Conservation (phyloP, 2,113 vertebrate genomes). For the Tupaia chinensis region DNA sequence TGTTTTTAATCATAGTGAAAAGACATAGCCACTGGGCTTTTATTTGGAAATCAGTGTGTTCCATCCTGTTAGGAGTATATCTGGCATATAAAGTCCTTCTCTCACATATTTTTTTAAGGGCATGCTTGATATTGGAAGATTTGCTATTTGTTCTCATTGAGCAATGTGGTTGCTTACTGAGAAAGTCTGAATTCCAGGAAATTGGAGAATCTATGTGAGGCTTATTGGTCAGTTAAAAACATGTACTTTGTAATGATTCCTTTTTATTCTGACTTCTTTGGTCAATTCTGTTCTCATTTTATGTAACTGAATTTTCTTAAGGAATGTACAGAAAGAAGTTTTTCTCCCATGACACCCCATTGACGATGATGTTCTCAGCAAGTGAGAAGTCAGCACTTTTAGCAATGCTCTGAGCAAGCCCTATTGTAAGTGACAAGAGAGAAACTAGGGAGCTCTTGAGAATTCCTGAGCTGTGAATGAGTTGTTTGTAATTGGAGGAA, state of each 20-base stretch:
- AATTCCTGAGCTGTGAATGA: constrained; percentile 46
- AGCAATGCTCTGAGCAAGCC: not conserved
- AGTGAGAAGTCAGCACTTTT: constrained; percentile 47
- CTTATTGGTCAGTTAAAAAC: not conserved
- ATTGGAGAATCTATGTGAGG: not conserved
- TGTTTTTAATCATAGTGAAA: constrained; percentile 27
- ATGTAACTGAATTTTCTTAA: constrained; percentile 37
- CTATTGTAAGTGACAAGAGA: not conserved
- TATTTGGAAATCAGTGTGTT: not conserved
- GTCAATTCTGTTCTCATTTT: constrained; percentile 2
- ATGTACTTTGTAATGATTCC: not conserved
- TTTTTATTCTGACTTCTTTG: not conserved
- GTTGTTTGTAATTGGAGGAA: constrained; percentile 45
- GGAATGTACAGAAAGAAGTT: not conserved
- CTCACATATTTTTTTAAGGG: not conserved
- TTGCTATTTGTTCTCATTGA: not conserved
- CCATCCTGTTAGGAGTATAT: not conserved
- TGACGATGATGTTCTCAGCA: not conserved
- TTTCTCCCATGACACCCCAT: not conserved
- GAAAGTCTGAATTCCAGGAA: not conserved
- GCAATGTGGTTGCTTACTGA: not conserved
- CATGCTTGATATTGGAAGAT: not conserved
- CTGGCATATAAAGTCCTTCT: not conserved
- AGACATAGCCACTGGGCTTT: not conserved
- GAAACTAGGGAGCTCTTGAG: constrained; percentile 22